Evolutionary conservation across 2,888 invertebrate genomes (phyloP).

Genomic region (Dasypogon diadema): DNA sequence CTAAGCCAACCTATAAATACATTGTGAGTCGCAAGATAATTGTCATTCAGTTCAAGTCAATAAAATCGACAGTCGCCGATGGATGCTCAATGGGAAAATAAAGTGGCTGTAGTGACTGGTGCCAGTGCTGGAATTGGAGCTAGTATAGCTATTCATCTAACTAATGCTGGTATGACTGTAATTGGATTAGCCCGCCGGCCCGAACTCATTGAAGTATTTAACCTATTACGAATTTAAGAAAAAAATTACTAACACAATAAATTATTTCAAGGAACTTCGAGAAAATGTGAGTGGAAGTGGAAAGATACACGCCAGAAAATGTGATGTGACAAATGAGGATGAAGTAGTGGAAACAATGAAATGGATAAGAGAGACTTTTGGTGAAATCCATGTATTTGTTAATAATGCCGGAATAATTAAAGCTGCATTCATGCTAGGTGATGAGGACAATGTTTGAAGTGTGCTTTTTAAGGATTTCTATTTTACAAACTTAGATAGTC

Average conservation of each 20-base stretch:
- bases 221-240: background rate
- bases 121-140: slow-evolving; percentile 70
- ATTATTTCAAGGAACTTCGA: background rate
- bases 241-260: too few relatives aligned
- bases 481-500: slow-evolving; percentile 58
- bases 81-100: slow-evolving; percentile 57
- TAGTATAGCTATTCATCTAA: slow-evolving; percentile 65
- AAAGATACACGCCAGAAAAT: slow-evolving; percentile 64
- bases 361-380: slow-evolving; percentile 63
- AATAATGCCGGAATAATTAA: slow-evolving; percentile 68
- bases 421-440: slow-evolving; percentile 64
- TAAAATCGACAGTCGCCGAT: slow-evolving; percentile 4
- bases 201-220: slow-evolving; percentile 68
- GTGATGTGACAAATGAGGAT: slow-evolving; percentile 65
- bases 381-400: slow-evolving; percentile 65
- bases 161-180: slow-evolving; percentile 70
- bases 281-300: slow-evolving; percentile 58
- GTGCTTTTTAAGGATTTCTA: slow-evolving; percentile 6
- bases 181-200: slow-evolving; percentile 71
- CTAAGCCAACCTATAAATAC: slow-evolving; percentile 21
- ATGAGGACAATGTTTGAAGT: slow-evolving; percentile 1
- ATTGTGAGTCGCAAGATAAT: background rate
- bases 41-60: slow-evolving; percentile 35
- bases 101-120: slow-evolving; percentile 68
- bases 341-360: slow-evolving; percentile 63